These are phyloP conservation scores for Neria commutata DNA, from an alignment of 2,888 invertebrate genomes.

Conservation along the genomic window DNA sequence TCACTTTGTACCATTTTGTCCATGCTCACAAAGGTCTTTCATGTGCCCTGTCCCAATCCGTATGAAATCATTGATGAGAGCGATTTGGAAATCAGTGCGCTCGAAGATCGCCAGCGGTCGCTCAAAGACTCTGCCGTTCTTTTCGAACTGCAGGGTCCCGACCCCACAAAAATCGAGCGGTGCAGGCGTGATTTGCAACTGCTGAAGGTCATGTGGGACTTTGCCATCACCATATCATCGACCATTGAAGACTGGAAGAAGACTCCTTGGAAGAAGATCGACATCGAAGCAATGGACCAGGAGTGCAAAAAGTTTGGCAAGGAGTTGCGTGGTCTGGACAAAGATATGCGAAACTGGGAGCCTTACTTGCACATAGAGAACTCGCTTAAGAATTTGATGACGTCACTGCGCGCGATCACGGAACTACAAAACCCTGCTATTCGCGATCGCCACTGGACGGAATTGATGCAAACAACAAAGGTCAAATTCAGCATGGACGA, in stretches of 20 bases:
- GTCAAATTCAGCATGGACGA: slow-evolving; percentile 63
- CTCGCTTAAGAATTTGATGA: slow-evolving; percentile 89
- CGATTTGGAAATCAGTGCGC: slow-evolving; percentile 68
- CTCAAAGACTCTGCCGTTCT: slow-evolving; percentile 77
- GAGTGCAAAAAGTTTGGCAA: slow-evolving; percentile 92
- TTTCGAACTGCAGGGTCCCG: slow-evolving; percentile 86
- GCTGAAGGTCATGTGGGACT: slow-evolving; percentile 88
- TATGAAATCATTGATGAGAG: slow-evolving; percentile 75
- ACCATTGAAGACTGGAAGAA: slow-evolving; percentile 92
- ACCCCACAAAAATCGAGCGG: slow-evolving; percentile 76
- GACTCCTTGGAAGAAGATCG: slow-evolving; percentile 92
- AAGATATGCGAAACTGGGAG: slow-evolving; percentile 80
- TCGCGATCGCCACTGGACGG: slow-evolving; percentile 90
- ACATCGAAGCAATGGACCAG: slow-evolving; percentile 92
- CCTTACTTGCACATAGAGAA: slow-evolving; percentile 81
- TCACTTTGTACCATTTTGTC: too few relatives aligned
- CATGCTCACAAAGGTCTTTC: slow-evolving; percentile 66
- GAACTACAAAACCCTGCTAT: slow-evolving; percentile 95
- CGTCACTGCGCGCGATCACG: slow-evolving; percentile 88
- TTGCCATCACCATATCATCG: slow-evolving; percentile 78
- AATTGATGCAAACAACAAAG: slow-evolving; percentile 91
- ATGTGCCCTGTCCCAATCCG: slow-evolving; percentile 70
- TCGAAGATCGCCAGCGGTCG: slow-evolving; percentile 72
- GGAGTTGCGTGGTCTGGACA: slow-evolving; percentile 79
- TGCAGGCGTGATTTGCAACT: slow-evolving; percentile 79